Evolutionary conservation across 2,797 vertebrate genomes (phyloP).

Genomic region (Hypotaenidia okinawae): DNA sequence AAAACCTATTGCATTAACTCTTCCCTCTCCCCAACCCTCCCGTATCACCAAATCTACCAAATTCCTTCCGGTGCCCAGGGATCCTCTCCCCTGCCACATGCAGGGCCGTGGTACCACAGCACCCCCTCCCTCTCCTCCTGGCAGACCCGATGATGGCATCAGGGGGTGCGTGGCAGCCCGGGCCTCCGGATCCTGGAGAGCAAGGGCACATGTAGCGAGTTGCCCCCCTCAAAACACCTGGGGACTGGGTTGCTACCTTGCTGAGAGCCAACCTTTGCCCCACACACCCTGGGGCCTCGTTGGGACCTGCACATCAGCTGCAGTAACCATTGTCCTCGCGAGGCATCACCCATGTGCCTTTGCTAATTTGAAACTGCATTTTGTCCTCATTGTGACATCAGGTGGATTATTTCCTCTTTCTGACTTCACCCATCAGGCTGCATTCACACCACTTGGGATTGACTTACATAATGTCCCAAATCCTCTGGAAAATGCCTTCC

Average conservation of each 20-base stretch:
- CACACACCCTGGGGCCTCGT: rapidly evolving
- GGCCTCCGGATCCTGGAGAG: not conserved
- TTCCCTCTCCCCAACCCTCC: not conserved
- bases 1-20: slow-evolving; percentile 56
- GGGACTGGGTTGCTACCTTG: not conserved
- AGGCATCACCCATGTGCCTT: not conserved
- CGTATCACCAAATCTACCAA: not conserved
- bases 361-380: not conserved
- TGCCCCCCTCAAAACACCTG: not conserved
- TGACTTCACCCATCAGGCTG: not conserved
- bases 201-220: not conserved
- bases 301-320: not conserved
- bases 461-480: not conserved
- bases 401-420: not conserved
- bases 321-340: rapidly evolving
- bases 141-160: rapidly evolving
- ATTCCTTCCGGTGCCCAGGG: not conserved
- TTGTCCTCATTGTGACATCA: not conserved
- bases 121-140: not conserved
- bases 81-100: not conserved
- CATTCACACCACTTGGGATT: not conserved
- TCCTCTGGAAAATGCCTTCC: not conserved
- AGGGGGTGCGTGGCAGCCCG: not conserved
- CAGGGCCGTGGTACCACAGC: not conserved
- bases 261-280: not conserved